These are phyloP conservation scores for Plectus sambesii DNA, from an alignment of 1,140 invertebrate genomes.

Conservation along the genomic window DNA sequence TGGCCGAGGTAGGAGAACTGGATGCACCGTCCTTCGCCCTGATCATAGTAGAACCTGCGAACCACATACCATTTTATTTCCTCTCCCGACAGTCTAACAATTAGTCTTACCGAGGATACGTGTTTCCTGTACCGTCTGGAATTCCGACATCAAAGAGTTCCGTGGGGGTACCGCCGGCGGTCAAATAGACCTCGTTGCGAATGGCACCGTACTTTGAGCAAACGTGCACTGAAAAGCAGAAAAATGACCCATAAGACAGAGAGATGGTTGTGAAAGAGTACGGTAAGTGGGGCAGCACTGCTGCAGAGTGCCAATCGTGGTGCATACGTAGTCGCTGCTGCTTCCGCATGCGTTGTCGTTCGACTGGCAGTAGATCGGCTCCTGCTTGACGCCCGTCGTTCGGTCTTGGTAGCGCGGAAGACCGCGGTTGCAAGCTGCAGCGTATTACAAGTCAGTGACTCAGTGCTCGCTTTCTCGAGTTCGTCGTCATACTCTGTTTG, in stretches of 20 bases:
- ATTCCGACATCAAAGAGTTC: slow-evolving; percentile 45
- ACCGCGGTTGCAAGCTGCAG: slow-evolving; percentile 39
- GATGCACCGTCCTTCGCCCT: slow-evolving; percentile 42
- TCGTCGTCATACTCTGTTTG: slow-evolving; percentile 37
- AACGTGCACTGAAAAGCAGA: slow-evolving; percentile 24
- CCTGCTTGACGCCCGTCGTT: slow-evolving; percentile 43
- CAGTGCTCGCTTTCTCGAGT: slow-evolving; percentile 3
- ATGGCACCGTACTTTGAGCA: slow-evolving; percentile 44
- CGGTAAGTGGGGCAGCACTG: slow-evolving; percentile 43
- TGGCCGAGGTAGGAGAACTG: slow-evolving; percentile 44
- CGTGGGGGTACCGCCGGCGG: slow-evolving; percentile 39
- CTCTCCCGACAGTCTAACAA: too few species aligned
- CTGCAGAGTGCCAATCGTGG: slow-evolving; percentile 43
- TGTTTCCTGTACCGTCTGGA: slow-evolving; percentile 39
- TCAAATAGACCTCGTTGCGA: slow-evolving; percentile 45
- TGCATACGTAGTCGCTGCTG: slow-evolving; percentile 44
- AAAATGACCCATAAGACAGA: slow-evolving; percentile 9
- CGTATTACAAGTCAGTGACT: neutral
- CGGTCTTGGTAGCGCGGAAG: slow-evolving; percentile 43
- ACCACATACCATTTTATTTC: too few species aligned
- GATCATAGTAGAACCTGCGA: slow-evolving; percentile 44
- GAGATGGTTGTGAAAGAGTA: slow-evolving; percentile 15
- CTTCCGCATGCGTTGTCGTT: slow-evolving; percentile 45
- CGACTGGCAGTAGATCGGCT: slow-evolving; percentile 44
- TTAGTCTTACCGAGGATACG: slow-evolving; percentile 40